phyloP scores from a whole-genome alignment of 2,888 invertebrate genomes.

The Lordiphosa fenestrarum region DNA sequence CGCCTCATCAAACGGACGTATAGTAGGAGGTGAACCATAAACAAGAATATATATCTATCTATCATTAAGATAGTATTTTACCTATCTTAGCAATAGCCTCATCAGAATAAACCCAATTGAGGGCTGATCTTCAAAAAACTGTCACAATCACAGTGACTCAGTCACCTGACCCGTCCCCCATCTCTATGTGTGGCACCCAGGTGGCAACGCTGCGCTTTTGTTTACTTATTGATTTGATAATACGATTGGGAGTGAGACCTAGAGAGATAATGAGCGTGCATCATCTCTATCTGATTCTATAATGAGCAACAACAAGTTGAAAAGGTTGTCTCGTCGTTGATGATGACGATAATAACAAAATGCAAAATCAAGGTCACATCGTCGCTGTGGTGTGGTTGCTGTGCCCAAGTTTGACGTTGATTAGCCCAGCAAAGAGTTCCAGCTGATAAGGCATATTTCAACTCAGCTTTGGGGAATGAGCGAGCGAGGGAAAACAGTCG shows the following conservation, averaged over 20 bases:
- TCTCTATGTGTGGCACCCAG: too few species aligned
- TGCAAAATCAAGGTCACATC: constrained; percentile 8
- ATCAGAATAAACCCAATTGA: too few species aligned
- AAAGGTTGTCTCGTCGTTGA: constrained; percentile 1
- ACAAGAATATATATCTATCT: too few species aligned
- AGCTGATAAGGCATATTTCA: constrained; percentile 22
- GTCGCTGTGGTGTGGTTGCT: constrained; percentile 1
- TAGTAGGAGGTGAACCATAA: too few species aligned
- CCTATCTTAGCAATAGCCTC: too few species aligned
- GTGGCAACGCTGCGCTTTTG: constrained; percentile 44
- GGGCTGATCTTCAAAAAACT: too few species aligned
- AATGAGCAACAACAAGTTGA: constrained; percentile 2
- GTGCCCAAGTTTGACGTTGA: constrained; percentile 22
- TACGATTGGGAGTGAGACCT: neutral
- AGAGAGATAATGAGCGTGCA: constrained; percentile 1
- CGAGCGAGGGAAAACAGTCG: constrained; percentile 41
- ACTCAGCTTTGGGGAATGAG: constrained; percentile 8
- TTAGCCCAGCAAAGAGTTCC: constrained; percentile 22
- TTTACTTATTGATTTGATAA: constrained; percentile 39
- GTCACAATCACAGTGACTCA: too few species aligned
- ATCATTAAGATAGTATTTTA: too few species aligned
- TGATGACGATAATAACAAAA: neutral
- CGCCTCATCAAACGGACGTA: too few species aligned
- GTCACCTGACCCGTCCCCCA: too few species aligned
- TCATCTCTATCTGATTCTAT: constrained; percentile 3